These are phyloP conservation scores for Pherbina coryleti DNA, from an alignment of 2,888 invertebrate genomes.

Conservation along the genomic window DNA sequence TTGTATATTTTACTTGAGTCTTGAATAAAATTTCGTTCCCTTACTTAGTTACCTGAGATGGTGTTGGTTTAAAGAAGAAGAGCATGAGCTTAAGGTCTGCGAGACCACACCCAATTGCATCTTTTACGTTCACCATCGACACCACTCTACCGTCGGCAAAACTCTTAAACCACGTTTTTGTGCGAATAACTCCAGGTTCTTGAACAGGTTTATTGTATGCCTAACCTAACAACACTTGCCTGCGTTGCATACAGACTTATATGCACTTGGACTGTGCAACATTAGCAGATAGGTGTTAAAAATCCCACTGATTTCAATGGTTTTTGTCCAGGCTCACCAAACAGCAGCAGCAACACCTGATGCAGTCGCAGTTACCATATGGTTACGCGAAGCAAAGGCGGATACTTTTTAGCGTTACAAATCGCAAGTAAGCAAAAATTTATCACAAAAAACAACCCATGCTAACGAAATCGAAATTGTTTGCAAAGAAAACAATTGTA, in stretches of 20 bases:
- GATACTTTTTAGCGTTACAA: slow-evolving; percentile 2
- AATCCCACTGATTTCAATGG: neutral
- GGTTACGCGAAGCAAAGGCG: neutral
- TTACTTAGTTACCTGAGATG: too few relatives aligned
- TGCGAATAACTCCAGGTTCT: too few relatives aligned
- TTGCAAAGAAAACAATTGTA: slow-evolving; percentile 39
- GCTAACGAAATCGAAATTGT: slow-evolving; percentile 9
- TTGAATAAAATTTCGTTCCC: too few relatives aligned
- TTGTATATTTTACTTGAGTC: too few relatives aligned
- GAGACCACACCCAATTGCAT: neutral
- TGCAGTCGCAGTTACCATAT: neutral
- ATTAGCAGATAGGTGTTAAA: slow-evolving; percentile 12
- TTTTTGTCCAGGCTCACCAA: too few relatives aligned
- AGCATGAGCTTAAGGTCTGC: too few relatives aligned
- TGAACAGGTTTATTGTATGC: neutral
- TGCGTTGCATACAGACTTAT: too few relatives aligned
- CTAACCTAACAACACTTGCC: neutral
- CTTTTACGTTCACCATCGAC: neutral
- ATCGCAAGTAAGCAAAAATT: slow-evolving; percentile 42
- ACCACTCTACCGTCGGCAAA: neutral
- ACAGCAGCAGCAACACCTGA: neutral
- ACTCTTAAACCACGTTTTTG: neutral
- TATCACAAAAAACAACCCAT: slow-evolving; percentile 22
- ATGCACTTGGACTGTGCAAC: too few relatives aligned
- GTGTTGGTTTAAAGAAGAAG: too few relatives aligned